Base-by-base conservation (phyloP, 2,113 vertebrate species). In the Rattus rattus region DNA sequence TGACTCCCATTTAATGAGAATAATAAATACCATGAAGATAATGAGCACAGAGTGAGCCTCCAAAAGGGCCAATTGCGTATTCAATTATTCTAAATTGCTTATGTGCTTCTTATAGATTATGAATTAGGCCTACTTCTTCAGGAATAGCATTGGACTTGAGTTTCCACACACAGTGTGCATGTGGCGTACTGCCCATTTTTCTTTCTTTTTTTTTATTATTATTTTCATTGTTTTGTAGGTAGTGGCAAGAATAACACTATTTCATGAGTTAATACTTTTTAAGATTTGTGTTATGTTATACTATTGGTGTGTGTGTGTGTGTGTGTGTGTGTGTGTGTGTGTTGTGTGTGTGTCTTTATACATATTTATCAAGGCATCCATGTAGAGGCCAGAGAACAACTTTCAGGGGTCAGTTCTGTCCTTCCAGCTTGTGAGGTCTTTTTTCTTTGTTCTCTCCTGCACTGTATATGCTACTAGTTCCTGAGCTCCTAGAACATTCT, bases 21-120 rank as follows among this genome's bases (percentile, higher is more conserved):
- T 94, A 95, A 91, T 97, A 97, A 97, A 97, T 96, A 97, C 77
- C 63, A 87, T 95, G 96, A 95, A 97, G 91, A 93, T 97, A 98
- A 98, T 93, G 91, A 97, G 69, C 49, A 84, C 11, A 54, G n/a
- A 94, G 65, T 43, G 75, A 56, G 84, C 36, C 91, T 96, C 39
- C 93, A 85, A 89, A 91, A 95, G 65, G 75, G 47, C 54, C 96
- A 93, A 76, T 89, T 92, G 87, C 65, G 92, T 94, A 95, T 92
- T 97, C 89, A 87, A 61, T 97, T 96, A 88, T 90, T 96, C 80
- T 91, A 95, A 96, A 91, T 97, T 94, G 94, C 88, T 94, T 87
- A 39, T 96, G 77, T 94, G 63, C 43, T 91, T 91, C 56, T 86
- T 79, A 87, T 61, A 83, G 95, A 97, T 97, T 92, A 95, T 91